Base-by-base conservation (phyloP, 2,113 vertebrate genomes). In the Melanocharis versteri region DNA sequence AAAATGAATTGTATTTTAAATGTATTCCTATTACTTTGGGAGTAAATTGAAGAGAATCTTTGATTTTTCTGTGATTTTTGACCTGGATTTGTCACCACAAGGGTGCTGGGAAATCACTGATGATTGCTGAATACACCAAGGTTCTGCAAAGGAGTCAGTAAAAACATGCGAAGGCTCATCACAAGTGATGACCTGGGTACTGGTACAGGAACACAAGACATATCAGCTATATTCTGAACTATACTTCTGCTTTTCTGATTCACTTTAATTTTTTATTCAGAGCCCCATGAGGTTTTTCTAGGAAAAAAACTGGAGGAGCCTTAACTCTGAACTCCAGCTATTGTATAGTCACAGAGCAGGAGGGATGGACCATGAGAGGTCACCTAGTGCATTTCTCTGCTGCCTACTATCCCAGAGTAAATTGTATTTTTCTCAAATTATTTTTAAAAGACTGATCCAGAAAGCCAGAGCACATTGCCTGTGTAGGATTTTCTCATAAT, bases 191-290 rank as follows among this genome's bases (percentile, higher is more conserved):
- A 68, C 65, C 37, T 76, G 26, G 14, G 60, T 48, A 42, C 47
- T 77, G 39, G 39, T n/a, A 83, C 24, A 73, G 57, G 72, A 92
- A 83, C 21, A 48, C 10, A 48, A 83, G 40, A 40, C 3, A 4
- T 31, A n/a, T 17, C 47, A 91, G 31, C 37, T 93, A 13, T 28
- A 83, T 61, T 77, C 58, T 61, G 21, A 94, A 44, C 17, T 35
- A 73, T 77, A 35, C 15, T 37, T 77, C 80, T 82, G 73, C 16
- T 69, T 91, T 65, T 69, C 71, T 66, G 68, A 88, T 70, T 80
- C 85, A 56, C 87, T 70, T 5, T 47, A 4, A 58, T 66, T 92
- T 84, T 92, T 94, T 73, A 96, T 94, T 90, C 71, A 89, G 31
- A 94, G 19, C 13, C 23, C 62, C 15, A 30, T 48, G 48, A 71